Base-by-base conservation (phyloP, 2,797 vertebrate genomes). In the Setipinna tenuifilis region DNA sequence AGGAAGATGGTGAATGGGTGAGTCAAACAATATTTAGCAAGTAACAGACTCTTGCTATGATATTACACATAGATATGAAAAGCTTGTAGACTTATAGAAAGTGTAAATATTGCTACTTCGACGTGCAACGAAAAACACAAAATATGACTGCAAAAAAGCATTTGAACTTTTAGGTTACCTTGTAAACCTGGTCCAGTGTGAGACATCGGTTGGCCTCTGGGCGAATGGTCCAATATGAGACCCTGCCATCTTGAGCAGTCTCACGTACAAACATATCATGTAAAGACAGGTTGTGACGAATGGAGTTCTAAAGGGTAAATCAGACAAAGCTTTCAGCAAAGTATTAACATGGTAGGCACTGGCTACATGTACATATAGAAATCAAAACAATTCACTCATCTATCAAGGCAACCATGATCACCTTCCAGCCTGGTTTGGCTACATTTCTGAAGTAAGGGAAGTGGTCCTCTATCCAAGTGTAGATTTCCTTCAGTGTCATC, bases 401-500 rank as follows among this genome's bases (percentile, higher is more conserved):
- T 3, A 25, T 19, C 68, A 41, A 35, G 31, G 5, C 6, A 75
- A 41, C 14, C 17, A 17, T 75, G 17, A n/a, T 84, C 94, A 97
- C 98, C 98, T 99, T 99, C 98, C 98, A 99, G 35, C 98, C 96
- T 11, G 96, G 97, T 91, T 99, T 99, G 90, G 96, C 97, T 59
- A 97, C 96, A 2, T 97, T 94, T 91, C 96, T 96, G 91, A 99
- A 99, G 90, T 97, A 99, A 0, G 97, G 97, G 86, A 99, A 99
- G 85, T 98, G 97, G 65, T 98, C 95, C 93, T 99, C 97, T 9
- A 99, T 98, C 98, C 98, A 99, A 17, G 92, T 95, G 82, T 99
- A 99, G 93, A 99, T 99, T 90, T 99, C 97, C 85, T 98, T 99
- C 87, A 99, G 92, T 0, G 97, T 98, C 98, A 99, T 99, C 88